Conservation (phyloP, 2,888 invertebrate genomes). For the Epinotia bilunana region DNA sequence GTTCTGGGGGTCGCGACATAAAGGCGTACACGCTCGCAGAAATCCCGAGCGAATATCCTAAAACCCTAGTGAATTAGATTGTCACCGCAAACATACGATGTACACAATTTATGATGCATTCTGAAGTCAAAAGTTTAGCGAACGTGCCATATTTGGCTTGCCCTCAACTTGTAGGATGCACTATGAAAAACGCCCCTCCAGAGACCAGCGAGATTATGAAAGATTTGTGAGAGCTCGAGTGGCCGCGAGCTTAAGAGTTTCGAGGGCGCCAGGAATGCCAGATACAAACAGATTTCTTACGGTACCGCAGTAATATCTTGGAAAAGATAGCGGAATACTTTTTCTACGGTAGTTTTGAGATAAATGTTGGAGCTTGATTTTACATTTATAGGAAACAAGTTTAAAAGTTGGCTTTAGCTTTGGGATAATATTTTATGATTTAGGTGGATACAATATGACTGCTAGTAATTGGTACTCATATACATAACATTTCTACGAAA, state of each 20-base stretch:
- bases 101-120: conserved; percentile 26
- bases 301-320: conserved; percentile 58
- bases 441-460: not conserved
- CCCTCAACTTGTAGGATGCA: conserved; percentile 60
- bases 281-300: conserved; percentile 83
- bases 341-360: conserved; percentile 20
- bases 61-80: conserved; percentile 15
- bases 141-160: conserved; percentile 50
- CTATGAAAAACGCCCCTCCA: conserved; percentile 79
- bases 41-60: conserved; percentile 15
- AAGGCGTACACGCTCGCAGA: conserved; percentile 38
- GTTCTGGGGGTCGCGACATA: conserved; percentile 58
- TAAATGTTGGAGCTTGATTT: conserved; percentile 24
- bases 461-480: not conserved
- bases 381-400: conserved; percentile 9
- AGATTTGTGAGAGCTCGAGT: conserved; percentile 83
- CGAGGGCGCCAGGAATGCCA: conserved; percentile 81
- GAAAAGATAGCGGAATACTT: conserved; percentile 40
- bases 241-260: conserved; percentile 82
- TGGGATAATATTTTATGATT: not conserved
- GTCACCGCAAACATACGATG: conserved; percentile 19
- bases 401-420: not conserved
- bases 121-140: conserved; percentile 36
- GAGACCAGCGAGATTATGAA: conserved; percentile 82
- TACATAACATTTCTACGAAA: too few species aligned